A percentile compares a stretch with the other conserved stretches of the same genome.
These are phyloP conservation scores for Spodoptera picta DNA, from an alignment of 2,888 invertebrate species.

Conservation along the genomic window DNA sequence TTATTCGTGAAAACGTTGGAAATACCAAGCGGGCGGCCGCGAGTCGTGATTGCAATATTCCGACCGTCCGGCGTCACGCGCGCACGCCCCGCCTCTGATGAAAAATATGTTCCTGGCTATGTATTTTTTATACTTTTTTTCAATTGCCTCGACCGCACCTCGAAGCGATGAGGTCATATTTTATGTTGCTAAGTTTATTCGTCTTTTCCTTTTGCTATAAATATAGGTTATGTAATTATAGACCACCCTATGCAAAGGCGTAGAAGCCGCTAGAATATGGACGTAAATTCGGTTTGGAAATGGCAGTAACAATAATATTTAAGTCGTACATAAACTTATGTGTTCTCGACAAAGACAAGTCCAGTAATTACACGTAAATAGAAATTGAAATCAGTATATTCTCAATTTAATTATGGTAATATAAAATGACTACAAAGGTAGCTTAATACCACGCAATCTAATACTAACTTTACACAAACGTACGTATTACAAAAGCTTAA, in stretches of 20 bases:
- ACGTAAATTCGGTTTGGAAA: constrained; percentile 36
- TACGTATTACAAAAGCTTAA: constrained; percentile 8
- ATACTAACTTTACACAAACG: background rate
- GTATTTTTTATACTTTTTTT: constrained; percentile 53
- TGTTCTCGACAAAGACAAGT: no score
- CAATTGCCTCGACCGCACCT: constrained; percentile 56
- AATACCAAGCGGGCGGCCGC: constrained; percentile 55
- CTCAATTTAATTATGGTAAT: no score
- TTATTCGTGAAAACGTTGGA: constrained; percentile 60
- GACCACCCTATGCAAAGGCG: constrained; percentile 10
- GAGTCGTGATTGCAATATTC: constrained; percentile 73
- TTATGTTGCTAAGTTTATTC: constrained; percentile 48
- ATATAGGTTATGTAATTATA: background rate
- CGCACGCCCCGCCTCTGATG: constrained; percentile 66
- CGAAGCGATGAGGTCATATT: constrained; percentile 60
- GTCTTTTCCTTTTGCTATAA: constrained; percentile 10
- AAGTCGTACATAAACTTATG: no score
- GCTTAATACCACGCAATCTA: no score
- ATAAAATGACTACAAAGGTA: no score
- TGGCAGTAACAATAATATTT: no score
- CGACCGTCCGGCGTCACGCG: constrained; percentile 62
- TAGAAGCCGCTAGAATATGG: constrained; percentile 17
- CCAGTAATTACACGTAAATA: no score
- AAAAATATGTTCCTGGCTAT: constrained; percentile 70
- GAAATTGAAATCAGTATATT: no score